Conservation (phyloP, 2,113 vertebrate genomes). For the Erythrolamprus reginae region DNA sequence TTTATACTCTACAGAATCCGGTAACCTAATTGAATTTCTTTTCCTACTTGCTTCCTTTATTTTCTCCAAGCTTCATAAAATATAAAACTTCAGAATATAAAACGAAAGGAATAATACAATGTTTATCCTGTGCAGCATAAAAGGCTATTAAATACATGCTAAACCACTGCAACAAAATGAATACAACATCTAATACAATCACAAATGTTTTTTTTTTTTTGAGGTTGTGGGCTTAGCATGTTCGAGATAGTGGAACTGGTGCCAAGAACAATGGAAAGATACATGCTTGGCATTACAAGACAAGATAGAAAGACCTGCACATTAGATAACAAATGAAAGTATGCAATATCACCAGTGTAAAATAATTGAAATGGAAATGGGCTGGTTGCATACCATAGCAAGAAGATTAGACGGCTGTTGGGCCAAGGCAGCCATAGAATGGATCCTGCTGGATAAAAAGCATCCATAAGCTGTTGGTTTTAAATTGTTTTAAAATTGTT, state of each 20-base stretch:
- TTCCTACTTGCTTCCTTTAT: neutral
- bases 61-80: neutral
- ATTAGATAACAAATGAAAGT: too few relatives aligned
- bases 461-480: too few relatives aligned
- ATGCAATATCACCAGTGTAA: too few relatives aligned
- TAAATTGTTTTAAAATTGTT: too few relatives aligned
- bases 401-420: too few relatives aligned
- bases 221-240: neutral
- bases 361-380: too few relatives aligned
- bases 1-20: neutral
- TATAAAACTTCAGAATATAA: neutral
- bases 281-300: too few relatives aligned
- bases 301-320: too few relatives aligned
- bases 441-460: too few relatives aligned
- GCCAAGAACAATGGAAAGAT: neutral
- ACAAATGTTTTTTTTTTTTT: neutral
- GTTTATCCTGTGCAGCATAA: neutral
- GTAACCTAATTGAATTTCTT: neutral
- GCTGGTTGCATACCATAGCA: too few relatives aligned
- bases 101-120: neutral
- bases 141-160: neutral
- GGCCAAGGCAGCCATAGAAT: too few relatives aligned
- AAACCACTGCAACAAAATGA: neutral
- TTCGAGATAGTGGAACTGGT: neutral
- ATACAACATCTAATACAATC: neutral